Base-by-base conservation (phyloP, 2,113 vertebrate genomes). In the Plecotus auritus region DNA sequence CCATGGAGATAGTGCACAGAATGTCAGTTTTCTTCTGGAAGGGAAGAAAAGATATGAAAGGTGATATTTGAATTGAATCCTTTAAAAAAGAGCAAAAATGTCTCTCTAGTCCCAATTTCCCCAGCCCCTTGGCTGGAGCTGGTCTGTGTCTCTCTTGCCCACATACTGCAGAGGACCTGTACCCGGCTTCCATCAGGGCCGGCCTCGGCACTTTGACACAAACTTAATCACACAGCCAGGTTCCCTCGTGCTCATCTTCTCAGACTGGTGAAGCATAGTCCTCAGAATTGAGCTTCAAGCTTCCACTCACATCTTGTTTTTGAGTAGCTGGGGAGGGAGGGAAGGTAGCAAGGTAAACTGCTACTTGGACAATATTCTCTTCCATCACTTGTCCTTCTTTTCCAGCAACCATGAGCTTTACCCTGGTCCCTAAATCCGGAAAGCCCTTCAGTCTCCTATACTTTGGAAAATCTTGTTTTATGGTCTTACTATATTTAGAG, bases 1-100 rank as follows among this genome's bases (percentile, higher is more conserved):
- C 69, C 64, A 7, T 69, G 59, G 56, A 64, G 42, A 20, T 9
- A 0, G 59, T 20, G 10, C n/a, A 13, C 8, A 47, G n/a, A 64
- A 59, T 37, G 10, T 9, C 49, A 20, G 17, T 76, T 72, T 92
- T 28, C 54, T 95, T 51, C 80, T 32, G 23, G 20, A 94, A 95
- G 84, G 49, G 6, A 85, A 7, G 56, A 5, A 83, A 84, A 74
- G 67, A 32, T 7, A 4, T 28, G 67, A 54, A 59, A 64, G 78
- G 26, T 77, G 64, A 82, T 56, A 42, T 54, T 74, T 78, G 4
- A 73, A 17, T 42, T 59, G 37, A 74, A 32, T 8, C 49, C 77
- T 73, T 56, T 51, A 23, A 51, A 64, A 56, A 47, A 16, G 8
- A 12, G 2, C 23, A 42, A 18, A 49, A 7, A 73, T 12, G 16